Evolutionary conservation across 2,888 invertebrate species (phyloP).

Genomic region (Pyrrhosoma nymphula): DNA sequence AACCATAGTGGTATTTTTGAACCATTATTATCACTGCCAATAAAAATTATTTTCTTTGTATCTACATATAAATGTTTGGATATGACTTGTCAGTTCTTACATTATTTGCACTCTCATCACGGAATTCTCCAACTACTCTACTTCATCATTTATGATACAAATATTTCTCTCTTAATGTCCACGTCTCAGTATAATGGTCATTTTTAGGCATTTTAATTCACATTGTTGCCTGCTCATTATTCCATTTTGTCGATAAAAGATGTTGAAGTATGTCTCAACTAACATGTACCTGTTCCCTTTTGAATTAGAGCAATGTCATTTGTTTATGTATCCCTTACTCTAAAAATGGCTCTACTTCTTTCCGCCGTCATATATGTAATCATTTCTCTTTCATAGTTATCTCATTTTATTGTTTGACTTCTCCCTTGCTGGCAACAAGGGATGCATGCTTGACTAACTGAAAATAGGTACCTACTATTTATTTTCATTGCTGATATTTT

Average conservation of each 20-base stretch:
- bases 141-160: background rate
- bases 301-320: background rate
- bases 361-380: background rate
- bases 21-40: background rate
- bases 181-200: background rate
- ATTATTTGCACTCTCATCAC: background rate
- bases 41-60: background rate
- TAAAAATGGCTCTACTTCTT: background rate
- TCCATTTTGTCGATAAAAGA: background rate
- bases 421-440: background rate
- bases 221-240: constrained; percentile 39
- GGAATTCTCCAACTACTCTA: background rate
- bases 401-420: background rate
- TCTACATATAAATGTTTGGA: background rate
- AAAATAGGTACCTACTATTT: background rate
- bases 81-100: background rate
- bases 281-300: background rate
- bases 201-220: background rate
- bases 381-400: background rate
- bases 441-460: background rate
- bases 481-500: background rate
- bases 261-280: background rate
- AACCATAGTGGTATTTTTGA: background rate
- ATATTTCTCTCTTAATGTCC: background rate
- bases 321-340: background rate